Base-by-base conservation (phyloP, 2,797 vertebrate species). In the Rhincodon typus region DNA sequence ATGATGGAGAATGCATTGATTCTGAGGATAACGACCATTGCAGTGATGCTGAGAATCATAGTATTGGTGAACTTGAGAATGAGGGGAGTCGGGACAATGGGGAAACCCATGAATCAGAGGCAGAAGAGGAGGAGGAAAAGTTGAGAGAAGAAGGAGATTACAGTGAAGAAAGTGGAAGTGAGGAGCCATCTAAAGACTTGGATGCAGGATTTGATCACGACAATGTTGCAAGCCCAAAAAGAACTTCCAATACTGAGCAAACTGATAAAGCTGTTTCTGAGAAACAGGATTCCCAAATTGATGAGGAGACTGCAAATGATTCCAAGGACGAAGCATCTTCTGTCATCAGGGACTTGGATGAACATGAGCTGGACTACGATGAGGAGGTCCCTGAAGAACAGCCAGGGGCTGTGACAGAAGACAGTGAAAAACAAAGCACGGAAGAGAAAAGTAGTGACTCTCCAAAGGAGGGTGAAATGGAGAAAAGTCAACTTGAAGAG, bases 331-430 rank as follows among this genome's bases (percentile, higher is more conserved):
- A 99, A 96, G 98, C 99, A 0, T 98, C 98, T 0, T 99, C 99
- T 0, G 99, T 99, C 96, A 99, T 98, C 3, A 97, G 99, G 53
- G 99, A 99, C 96, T 97, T 99, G 95, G 99, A 99, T 0, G 99
- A 99, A 87, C 99, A 99, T 0, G 99, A 99, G 96, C 97, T 99
- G 96, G 99, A 99, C 97, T 99, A 99, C 1, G 99, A 99, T 0
- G 99, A 99, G 97, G 99, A 99, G 96, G 99, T 99, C 23, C 99
- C 98, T 0, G 99, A 99, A 96, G 99, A 99, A 88, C 97, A 98
- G 0, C 96, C 97, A 0, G 98, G 98, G 34, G 98, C 98, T 94
- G 98, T 98, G 8, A 98, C 97, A 4, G 98, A 98, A 0, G 98
- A 93, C 95, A 94, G 66, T 46, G 95, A 98, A 90, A 98, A 98